Conservation (phyloP, 2,888 invertebrate genomes). For the Cryptus viduatorius region DNA sequence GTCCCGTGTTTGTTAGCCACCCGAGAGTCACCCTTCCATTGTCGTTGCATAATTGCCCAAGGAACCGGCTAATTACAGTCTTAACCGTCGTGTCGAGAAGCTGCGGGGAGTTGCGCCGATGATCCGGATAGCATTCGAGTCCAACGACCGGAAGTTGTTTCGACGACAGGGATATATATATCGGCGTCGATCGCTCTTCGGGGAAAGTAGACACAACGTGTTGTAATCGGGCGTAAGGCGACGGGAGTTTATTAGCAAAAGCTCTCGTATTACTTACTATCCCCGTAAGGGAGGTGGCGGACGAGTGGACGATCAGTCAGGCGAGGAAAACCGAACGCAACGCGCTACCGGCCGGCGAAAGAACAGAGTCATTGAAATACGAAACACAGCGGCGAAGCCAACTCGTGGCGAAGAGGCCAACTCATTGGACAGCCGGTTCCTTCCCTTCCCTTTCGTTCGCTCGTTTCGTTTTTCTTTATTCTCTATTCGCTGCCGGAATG, state of each 20-base stretch:
- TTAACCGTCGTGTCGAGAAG: constrained; percentile 17
- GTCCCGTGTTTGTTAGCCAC: constrained; percentile 69
- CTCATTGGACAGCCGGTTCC: constrained; percentile 47
- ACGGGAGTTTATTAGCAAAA: constrained; percentile 48
- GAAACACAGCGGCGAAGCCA: constrained; percentile 59
- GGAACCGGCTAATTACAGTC: constrained; percentile 68
- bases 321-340: constrained; percentile 54
- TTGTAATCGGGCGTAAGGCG: background rate
- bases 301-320: constrained; percentile 50
- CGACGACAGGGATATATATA: constrained; percentile 4
- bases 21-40: constrained; percentile 62
- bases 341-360: background rate
- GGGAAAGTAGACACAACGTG: background rate
- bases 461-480: constrained; percentile 35
- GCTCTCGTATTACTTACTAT: constrained; percentile 61
- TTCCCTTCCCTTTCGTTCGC: constrained; percentile 25
- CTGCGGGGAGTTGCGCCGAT: constrained; percentile 31
- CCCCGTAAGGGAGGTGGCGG: constrained; percentile 8
- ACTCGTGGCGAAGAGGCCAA: constrained; percentile 53
- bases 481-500: constrained; percentile 13
- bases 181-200: constrained; percentile 11
- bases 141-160: constrained; percentile 56
- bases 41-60: constrained; percentile 65
- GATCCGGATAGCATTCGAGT: constrained; percentile 55
- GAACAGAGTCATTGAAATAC: constrained; percentile 55